phyloP scores from a whole-genome alignment of 1,140 invertebrate genomes.

The Eciton burchellii region DNA sequence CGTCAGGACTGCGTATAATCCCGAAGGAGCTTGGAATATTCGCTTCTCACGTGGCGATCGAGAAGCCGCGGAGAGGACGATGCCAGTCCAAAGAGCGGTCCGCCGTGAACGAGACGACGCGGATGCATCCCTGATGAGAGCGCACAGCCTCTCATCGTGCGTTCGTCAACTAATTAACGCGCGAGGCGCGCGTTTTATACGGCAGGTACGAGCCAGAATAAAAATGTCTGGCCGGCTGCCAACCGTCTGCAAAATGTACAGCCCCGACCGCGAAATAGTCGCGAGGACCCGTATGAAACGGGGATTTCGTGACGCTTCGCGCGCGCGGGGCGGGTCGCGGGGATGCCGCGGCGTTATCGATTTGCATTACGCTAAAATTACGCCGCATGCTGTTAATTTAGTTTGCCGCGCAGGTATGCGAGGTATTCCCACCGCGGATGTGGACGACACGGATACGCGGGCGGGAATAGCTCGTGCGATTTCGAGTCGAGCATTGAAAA shows the following conservation, averaged over 20 bases:
- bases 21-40: background rate
- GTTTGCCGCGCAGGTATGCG: conserved; percentile 30
- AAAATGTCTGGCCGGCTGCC: conserved; percentile 78
- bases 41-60: background rate
- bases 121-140: background rate
- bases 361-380: conserved; percentile 58
- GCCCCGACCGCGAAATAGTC: conserved; percentile 36
- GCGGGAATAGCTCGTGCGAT: background rate
- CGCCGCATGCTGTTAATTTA: conserved; percentile 60
- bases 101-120: background rate
- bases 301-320: conserved; percentile 25
- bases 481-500: conserved; percentile 39
- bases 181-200: conserved; percentile 8
- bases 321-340: background rate
- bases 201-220: conserved; percentile 61
- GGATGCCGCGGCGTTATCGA: conserved; percentile 43
- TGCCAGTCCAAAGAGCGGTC: background rate
- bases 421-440: conserved; percentile 40
- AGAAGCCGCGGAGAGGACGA: background rate
- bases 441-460: conserved; percentile 20
- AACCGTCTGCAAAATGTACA: conserved; percentile 76
- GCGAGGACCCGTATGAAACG: conserved; percentile 35
- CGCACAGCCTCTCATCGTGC: background rate
- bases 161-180: conserved; percentile 8
- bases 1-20: background rate